Conservation (phyloP, 2,113 vertebrate species). For the Catharus minimus region DNA sequence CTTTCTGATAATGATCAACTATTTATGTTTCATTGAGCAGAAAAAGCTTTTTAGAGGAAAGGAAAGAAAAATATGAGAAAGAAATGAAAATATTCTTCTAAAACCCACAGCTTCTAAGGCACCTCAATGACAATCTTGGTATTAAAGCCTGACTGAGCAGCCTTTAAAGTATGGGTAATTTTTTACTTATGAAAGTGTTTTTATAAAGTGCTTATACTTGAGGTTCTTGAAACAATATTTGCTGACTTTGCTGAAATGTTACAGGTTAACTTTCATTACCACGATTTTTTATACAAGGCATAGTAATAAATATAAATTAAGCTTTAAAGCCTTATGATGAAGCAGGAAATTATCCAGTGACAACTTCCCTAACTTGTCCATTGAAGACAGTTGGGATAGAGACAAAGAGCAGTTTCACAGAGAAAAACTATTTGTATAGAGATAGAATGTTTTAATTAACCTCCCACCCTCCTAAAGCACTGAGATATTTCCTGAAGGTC, state of each 20-base stretch:
- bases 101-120: conserved; percentile 6
- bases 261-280: not conserved
- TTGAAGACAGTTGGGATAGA: not conserved
- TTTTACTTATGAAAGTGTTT: conserved; percentile 27
- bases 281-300: not conserved
- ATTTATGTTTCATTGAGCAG: not conserved
- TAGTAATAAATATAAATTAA: not conserved
- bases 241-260: conserved; percentile 11
- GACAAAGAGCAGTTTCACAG: not conserved
- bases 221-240: conserved; percentile 14
- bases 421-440: not conserved
- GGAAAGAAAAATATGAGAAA: conserved; percentile 27
- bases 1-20: conserved; percentile 5
- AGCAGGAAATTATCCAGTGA: not conserved
- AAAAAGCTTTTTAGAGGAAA: not conserved
- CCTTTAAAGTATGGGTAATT: not conserved
- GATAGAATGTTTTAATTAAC: not conserved
- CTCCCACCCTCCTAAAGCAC: not conserved
- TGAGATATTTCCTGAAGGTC: not conserved
- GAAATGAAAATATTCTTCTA: conserved; percentile 6
- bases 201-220: conserved; percentile 6
- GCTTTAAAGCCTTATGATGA: not conserved
- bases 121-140: not conserved
- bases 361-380: not conserved
- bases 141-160: not conserved